A percentile compares a stretch with the other conserved stretches of the same genome.
Evolutionary conservation across 2,888 invertebrate species (phyloP).

Genomic region (Cetonia aurata): DNA sequence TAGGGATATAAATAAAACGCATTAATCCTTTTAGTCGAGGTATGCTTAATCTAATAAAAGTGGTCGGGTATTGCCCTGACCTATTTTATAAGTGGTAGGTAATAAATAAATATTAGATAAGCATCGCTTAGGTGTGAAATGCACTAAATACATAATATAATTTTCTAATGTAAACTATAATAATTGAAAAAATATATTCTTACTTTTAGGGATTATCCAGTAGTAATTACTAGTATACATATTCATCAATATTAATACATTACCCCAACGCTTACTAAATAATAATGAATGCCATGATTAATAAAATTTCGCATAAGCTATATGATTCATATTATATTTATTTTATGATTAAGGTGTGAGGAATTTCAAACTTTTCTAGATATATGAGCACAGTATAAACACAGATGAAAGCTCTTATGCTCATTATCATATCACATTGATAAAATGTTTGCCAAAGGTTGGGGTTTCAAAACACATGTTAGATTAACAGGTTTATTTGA

Average conservation of each 20-base stretch:
- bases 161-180: too few relatives aligned
- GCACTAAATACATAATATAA: too few relatives aligned
- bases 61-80: constrained; percentile 21
- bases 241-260: too few relatives aligned
- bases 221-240: too few relatives aligned
- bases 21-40: background rate
- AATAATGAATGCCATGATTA: constrained; percentile 14
- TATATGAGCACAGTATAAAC: constrained; percentile 16
- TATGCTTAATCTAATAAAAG: constrained; percentile 27
- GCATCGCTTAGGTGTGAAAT: background rate
- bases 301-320: constrained; percentile 11
- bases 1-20: background rate
- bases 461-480: constrained; percentile 9
- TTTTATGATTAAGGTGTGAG: constrained; percentile 9
- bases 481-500: constrained; percentile 4
- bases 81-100: constrained; percentile 13
- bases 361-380: constrained; percentile 17
- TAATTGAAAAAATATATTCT: too few relatives aligned
- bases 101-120: constrained; percentile 15
- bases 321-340: constrained; percentile 26
- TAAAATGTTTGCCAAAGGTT: constrained; percentile 33
- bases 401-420: constrained; percentile 7
- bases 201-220: too few relatives aligned
- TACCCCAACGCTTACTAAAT: background rate
- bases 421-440: constrained; percentile 16